Percentiles rank a stretch among this genome's conserved stretches.
phyloP scores from a whole-genome alignment of 2,888 invertebrate genomes.

The Heliothis peltigera region DNA sequence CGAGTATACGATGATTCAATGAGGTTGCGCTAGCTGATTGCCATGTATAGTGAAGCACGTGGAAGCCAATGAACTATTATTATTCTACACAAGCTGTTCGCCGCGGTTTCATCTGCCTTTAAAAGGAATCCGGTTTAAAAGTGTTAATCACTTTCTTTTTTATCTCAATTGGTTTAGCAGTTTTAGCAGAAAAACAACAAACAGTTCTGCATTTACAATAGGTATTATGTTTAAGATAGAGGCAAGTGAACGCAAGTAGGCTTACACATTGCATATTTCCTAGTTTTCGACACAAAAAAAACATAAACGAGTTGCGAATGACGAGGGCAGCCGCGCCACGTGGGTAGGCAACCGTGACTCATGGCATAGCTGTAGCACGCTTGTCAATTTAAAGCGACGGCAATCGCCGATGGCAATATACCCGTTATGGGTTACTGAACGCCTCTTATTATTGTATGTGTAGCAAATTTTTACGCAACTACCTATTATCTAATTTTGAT shows the following conservation, averaged over 20 bases:
- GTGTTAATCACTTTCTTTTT: too few relatives aligned
- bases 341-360: slow-evolving; percentile 76
- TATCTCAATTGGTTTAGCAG: too few relatives aligned
- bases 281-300: slow-evolving; percentile 59
- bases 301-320: slow-evolving; percentile 37
- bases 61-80: too few relatives aligned
- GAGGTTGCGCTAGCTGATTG: slow-evolving; percentile 12
- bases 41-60: too few relatives aligned
- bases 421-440: slow-evolving; percentile 50
- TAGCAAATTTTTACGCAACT: slow-evolving; percentile 35
- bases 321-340: slow-evolving; percentile 67
- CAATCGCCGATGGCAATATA: slow-evolving; percentile 44
- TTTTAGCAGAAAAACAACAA: too few relatives aligned
- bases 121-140: too few relatives aligned
- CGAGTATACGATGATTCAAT: background rate
- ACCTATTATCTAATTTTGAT: slow-evolving; percentile 16
- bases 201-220: too few relatives aligned
- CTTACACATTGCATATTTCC: slow-evolving; percentile 46
- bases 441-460: slow-evolving; percentile 34
- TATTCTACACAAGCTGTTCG: too few relatives aligned
- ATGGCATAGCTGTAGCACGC: slow-evolving; percentile 58
- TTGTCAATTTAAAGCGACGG: slow-evolving; percentile 54
- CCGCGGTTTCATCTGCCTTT: too few relatives aligned
- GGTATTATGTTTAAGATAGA: background rate
- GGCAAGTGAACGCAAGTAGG: slow-evolving; percentile 29